Evolutionary conservation across 2,888 invertebrate species (phyloP), one percentile per base, ranked within the genome.

Genomic region (Drosophila ustulata): DNA sequence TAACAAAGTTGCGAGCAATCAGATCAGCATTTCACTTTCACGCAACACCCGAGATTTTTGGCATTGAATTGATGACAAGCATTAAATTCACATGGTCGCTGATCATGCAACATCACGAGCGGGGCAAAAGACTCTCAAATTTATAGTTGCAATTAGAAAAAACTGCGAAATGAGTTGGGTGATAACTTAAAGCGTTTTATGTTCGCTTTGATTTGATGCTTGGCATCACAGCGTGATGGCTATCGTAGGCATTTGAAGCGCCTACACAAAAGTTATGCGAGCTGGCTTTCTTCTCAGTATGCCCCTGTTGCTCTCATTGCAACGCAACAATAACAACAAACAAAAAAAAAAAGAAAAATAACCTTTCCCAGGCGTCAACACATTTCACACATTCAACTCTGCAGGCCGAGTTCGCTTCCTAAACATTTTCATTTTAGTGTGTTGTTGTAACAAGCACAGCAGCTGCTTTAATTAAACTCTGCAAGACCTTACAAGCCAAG

Each of bases 381-480:
- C 69, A 78, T 80, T 82, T 82, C 83, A 82, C 82, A 82, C 86
- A 82, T 82, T 68, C 76, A 78, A 62, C 71, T 53, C 71, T 53
- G 43, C 53, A 58, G 18, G 9, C 53, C 70, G 47, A 30, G 30
- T 30, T 30, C 7, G 67, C 64, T 66, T 53, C 68, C 67, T 52
- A 52, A 69, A 64, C 68, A 78, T 63, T 82, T 82, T 83, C 69
- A 71, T 81, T 71, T 76, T 80, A 78, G 18, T 18, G 18, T 18
- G 18, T 78, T 82, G 73, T 82, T 81, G 81, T 58, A 75, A 68
- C 58, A 78, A 75, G 61, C 53, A 30, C 76, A 74, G 59, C 82
- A 75, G 83, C 75, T 80, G 88, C 76, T 87, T 84, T 84, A 87
- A 84, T 84, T 87, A 84, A 82, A 85, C 82, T 85, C 72, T 70